A percentile compares a stretch with the other conserved stretches of the same genome.
phyloP scores from a whole-genome alignment of 2,888 invertebrate genomes.

The Lagria hirta region DNA sequence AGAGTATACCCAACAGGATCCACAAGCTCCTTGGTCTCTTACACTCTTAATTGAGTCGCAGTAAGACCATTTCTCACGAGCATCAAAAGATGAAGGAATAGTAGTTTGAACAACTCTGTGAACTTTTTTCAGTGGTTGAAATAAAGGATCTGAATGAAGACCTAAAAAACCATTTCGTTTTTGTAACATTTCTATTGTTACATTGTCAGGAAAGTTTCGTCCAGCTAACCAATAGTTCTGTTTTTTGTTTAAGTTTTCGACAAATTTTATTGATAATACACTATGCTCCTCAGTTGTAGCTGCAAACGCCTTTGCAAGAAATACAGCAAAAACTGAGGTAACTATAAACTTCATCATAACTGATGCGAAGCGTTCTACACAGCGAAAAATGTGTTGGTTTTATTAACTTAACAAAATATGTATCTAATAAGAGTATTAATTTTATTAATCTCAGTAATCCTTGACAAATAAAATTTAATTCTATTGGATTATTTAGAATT shows the following conservation, averaged over 20 bases:
- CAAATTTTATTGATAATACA: too few relatives aligned
- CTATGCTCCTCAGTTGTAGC: too few relatives aligned
- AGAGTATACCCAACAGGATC: conserved; percentile 17
- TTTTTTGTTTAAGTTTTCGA: conserved; percentile 8
- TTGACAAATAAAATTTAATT: too few relatives aligned
- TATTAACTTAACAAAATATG: too few relatives aligned
- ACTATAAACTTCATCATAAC: too few relatives aligned
- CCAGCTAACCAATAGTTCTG: conserved; percentile 10
- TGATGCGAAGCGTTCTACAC: too few relatives aligned
- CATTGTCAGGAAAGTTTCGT: conserved; percentile 9
- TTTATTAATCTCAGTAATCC: too few relatives aligned
- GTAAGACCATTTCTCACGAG: conserved; percentile 6
- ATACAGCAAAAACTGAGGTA: too few relatives aligned
- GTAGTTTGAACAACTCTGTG: conserved; percentile 3
- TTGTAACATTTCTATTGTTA: conserved; percentile 1
- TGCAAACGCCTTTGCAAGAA: too few relatives aligned
- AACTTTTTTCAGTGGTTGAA: background rate
- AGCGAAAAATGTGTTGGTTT: too few relatives aligned
- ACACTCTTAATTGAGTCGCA: conserved; percentile 8
- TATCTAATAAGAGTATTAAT: too few relatives aligned
- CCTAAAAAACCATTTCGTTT: conserved; percentile 1
- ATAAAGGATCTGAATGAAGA: conserved; percentile 6
- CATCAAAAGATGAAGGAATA: conserved; percentile 14
- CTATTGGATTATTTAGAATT: too few relatives aligned
- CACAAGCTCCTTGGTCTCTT: conserved; percentile 14